Evolutionary conservation across 92 coral and sea anemone species (phyloP).

Genomic region (Epizoanthus ramosus): DNA sequence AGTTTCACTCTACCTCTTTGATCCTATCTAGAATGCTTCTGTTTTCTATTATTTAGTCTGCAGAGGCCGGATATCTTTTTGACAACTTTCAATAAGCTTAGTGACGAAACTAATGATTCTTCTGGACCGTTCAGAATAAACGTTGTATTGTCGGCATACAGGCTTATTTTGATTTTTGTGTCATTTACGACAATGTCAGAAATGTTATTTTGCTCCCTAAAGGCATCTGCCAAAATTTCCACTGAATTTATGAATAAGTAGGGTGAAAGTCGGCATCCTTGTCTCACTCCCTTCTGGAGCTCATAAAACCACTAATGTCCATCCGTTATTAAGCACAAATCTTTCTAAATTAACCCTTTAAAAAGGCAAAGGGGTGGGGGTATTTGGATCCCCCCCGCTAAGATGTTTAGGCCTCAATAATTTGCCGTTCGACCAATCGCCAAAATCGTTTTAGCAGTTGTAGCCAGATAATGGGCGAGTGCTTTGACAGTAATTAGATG

Average conservation of each 20-base stretch:
- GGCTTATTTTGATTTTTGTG: conserved; percentile 22
- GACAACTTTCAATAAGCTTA: neutral
- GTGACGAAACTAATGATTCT: conserved; percentile 5
- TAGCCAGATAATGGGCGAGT: no score
- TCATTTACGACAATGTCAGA: conserved; percentile 11
- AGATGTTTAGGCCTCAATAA: no score
- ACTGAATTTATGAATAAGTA: conserved; percentile 1
- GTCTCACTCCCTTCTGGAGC: neutral
- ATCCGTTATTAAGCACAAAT: conserved; percentile 13
- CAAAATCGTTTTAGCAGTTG: no score
- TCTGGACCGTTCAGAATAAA: conserved; percentile 21
- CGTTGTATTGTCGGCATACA: no score
- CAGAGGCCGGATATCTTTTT: conserved; percentile 25
- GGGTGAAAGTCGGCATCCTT: conserved; percentile 3
- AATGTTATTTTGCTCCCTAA: conserved; percentile 28
- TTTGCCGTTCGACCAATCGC: no score
- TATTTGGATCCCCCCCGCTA: no score
- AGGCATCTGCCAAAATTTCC: conserved; percentile 35
- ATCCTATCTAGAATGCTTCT: conserved; percentile 34
- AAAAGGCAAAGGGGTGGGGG: no score
- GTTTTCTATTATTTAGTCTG: conserved; percentile 35
- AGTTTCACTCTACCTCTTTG: no score
- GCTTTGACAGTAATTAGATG: no score
- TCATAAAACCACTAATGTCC: conserved; percentile 6
- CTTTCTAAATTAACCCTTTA: conserved; percentile 18